Evolutionary conservation across 2,113 vertebrate species (phyloP).

Genomic region (Atherinomorus stipes): DNA sequence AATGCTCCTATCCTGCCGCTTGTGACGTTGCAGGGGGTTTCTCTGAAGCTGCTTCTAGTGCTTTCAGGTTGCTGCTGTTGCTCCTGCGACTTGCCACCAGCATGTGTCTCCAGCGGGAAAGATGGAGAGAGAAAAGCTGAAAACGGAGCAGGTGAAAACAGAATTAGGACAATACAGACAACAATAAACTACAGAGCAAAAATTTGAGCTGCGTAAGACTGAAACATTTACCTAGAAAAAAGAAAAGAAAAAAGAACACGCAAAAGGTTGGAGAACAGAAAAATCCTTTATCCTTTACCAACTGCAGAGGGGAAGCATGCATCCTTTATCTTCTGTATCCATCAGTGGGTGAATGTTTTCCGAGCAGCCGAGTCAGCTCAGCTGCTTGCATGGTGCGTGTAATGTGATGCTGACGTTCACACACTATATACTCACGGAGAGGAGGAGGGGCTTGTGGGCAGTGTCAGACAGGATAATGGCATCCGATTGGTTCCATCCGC

Average conservation of each 20-base stretch:
- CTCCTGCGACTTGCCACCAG: slow-evolving; percentile 51
- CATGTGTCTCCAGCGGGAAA: slow-evolving; percentile 62
- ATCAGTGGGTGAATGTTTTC: slow-evolving; percentile 35
- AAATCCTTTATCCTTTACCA: neutral
- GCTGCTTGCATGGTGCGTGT: slow-evolving; percentile 37
- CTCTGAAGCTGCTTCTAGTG: slow-evolving; percentile 42
- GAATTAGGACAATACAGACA: slow-evolving; percentile 6
- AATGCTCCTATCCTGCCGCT: slow-evolving; percentile 7
- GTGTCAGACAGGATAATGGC: slow-evolving; percentile 14
- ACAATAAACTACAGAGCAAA: slow-evolving; percentile 14
- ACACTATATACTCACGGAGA: slow-evolving; percentile 66
- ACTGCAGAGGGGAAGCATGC: slow-evolving; percentile 36
- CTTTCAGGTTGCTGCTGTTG: slow-evolving; percentile 47
- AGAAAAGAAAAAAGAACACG: neutral
- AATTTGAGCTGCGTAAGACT: slow-evolving; percentile 1
- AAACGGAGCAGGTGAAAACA: slow-evolving; percentile 12
- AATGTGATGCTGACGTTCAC: slow-evolving; percentile 51
- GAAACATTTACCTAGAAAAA: neutral
- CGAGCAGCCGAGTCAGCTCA: slow-evolving; percentile 32
- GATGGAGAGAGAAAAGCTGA: slow-evolving; percentile 25
- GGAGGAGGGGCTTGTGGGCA: slow-evolving; percentile 50
- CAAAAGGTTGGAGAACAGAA: neutral
- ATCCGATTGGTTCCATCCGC: slow-evolving; percentile 54
- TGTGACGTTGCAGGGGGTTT: slow-evolving; percentile 32
- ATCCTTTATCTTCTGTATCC: slow-evolving; percentile 43